These are phyloP conservation scores for Catonia carolina DNA, from an alignment of 2,888 invertebrate genomes.

Conservation along the genomic window DNA sequence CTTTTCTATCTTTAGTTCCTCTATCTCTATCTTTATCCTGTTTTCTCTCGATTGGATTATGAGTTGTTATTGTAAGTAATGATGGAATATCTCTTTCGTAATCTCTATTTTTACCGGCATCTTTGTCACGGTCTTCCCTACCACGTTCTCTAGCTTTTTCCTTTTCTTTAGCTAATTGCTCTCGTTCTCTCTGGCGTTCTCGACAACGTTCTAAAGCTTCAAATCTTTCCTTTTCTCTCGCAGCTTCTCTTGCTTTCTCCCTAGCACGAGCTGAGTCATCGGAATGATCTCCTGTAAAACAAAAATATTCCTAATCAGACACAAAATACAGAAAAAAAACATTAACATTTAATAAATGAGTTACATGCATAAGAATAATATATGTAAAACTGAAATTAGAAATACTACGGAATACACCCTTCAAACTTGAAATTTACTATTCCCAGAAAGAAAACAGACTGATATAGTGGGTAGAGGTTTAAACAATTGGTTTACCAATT, in stretches of 20 bases:
- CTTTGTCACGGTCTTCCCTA: slow-evolving; percentile 22
- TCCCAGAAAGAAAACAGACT: too few relatives aligned
- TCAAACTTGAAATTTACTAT: too few relatives aligned
- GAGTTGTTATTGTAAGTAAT: slow-evolving; percentile 12
- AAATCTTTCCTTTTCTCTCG: slow-evolving; percentile 54
- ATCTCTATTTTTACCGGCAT: slow-evolving; percentile 17
- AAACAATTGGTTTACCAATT: too few relatives aligned
- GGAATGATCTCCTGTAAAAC: slow-evolving; percentile 28
- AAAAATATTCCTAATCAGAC: not conserved
- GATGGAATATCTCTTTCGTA: slow-evolving; percentile 19
- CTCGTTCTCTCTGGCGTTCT: slow-evolving; percentile 50
- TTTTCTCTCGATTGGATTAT: slow-evolving; percentile 17
- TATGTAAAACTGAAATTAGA: too few relatives aligned
- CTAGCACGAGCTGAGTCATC: slow-evolving; percentile 24
- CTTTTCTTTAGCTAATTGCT: slow-evolving; percentile 44
- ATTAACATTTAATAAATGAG: not conserved
- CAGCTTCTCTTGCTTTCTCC: slow-evolving; percentile 45
- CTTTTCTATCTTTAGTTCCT: slow-evolving; percentile 40
- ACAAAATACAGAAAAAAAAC: not conserved
- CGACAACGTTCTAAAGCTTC: slow-evolving; percentile 63
- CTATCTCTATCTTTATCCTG: slow-evolving; percentile 21
- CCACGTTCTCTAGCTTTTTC: slow-evolving; percentile 36
- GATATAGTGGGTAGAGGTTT: too few relatives aligned
- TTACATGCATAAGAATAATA: too few relatives aligned
- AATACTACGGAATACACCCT: too few relatives aligned